Conservation (phyloP, 2,888 invertebrate genomes). For the Drosophila stalkeri region DNA sequence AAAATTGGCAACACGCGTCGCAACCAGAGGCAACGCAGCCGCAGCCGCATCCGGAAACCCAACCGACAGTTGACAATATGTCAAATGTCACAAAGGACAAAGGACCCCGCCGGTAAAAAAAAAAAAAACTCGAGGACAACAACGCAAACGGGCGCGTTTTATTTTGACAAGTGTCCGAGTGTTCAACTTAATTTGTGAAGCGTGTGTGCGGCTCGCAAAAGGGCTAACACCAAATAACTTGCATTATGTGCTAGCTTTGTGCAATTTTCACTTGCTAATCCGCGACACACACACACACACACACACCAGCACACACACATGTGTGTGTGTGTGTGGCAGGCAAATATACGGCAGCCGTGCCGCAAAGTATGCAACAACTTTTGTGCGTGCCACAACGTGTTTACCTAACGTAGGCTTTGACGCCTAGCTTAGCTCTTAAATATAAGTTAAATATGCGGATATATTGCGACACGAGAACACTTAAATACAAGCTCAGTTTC, state of each 20-base stretch:
- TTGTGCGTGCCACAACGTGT: constrained; percentile 53
- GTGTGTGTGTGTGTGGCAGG: constrained; percentile 4
- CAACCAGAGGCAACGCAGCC: constrained; percentile 11
- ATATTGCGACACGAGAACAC: constrained; percentile 33
- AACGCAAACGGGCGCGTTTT: constrained; percentile 61
- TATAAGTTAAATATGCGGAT: constrained; percentile 64
- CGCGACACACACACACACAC: constrained; percentile 49
- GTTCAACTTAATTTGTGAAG: constrained; percentile 79
- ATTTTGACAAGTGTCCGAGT: constrained; percentile 84
- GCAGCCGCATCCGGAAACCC: constrained; percentile 24
- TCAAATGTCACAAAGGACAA: constrained; percentile 79
- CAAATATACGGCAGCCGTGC: constrained; percentile 35
- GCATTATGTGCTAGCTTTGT: constrained; percentile 51
- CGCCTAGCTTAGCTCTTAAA: constrained; percentile 51
- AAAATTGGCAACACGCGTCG: constrained; percentile 82
- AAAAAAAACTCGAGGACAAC: constrained; percentile 10
- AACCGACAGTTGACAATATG: constrained; percentile 80
- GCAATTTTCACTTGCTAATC: constrained; percentile 69
- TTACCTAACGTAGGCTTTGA: constrained; percentile 53
- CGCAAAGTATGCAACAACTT: constrained; percentile 59
- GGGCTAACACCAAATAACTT: constrained; percentile 43
- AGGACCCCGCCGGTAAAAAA: constrained; percentile 26
- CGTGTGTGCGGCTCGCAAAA: constrained; percentile 58
- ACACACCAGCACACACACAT: constrained; percentile 10
- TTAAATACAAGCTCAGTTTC: not conserved